Base-by-base conservation (phyloP, 2,888 invertebrate genomes). In the Mechanitis mazaeus region DNA sequence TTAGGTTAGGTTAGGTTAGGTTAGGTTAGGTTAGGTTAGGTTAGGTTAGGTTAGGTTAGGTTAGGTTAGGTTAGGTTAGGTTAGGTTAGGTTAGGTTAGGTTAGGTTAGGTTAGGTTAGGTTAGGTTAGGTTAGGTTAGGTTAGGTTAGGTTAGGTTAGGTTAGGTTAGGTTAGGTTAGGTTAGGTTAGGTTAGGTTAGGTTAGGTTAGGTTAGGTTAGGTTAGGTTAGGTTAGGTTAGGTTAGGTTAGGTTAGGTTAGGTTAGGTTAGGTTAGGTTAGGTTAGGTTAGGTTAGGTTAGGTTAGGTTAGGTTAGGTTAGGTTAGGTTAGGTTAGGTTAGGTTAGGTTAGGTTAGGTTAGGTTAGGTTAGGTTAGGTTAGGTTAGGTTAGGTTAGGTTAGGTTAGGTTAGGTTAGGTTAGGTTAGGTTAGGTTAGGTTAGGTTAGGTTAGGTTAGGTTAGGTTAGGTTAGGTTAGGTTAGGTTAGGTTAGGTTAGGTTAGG, bases 341-440 rank as follows among this genome's bases (percentile, higher is more conserved):
- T 62, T 58, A 58, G 64, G 45, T 60, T 35, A 57, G 61, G 47
- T 59, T 56, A 58, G 58, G 64, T 58, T 60, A 58, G 60, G 60
- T 60, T 63, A 58, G 60, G 62, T 62, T 65, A 64, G 64, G 56
- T 53, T 59, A 63, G 65, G 63, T 61, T 64, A 61, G 60, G 60
- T 60, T 64, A 55, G 63, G 60, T 60, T 61, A 63, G 63, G 63
- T 63, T 58, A 55, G 62, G 62, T 62, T 60, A 55, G 60, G 58
- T 66, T 66, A 66, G 65, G 65, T 66, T 66, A 66, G 65, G 65
- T 66, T 66, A 66, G 63, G 65, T 63, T 63, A 63, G n/a, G n/a
- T 60, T 64, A 60, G 58, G 64, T 60, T 64, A 60, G 60, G 64
- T 64, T 64, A 60, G 60, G 64, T 60, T 64, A 60, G 60, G 60